Percentiles rank a stretch among this genome's conserved stretches.
phyloP scores from a whole-genome alignment of 2,888 invertebrate species.

The Chalcosyrphus nemorum region DNA sequence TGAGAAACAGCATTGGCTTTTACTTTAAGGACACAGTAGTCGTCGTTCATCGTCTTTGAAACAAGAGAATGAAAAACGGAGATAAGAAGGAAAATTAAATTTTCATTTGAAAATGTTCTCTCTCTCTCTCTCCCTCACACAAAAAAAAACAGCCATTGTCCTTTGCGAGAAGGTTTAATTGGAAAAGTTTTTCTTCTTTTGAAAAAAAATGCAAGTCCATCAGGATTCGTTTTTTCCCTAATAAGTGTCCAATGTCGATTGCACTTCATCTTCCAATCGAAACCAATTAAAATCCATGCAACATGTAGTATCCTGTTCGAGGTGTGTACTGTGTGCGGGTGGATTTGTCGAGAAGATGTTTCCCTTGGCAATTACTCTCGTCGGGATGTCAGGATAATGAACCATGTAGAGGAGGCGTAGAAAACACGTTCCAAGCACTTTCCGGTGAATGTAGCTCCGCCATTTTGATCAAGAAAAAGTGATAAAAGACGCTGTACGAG shows the following conservation, averaged over 20 bases:
- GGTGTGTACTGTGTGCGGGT: neutral
- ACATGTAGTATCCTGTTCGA: slow-evolving; percentile 42
- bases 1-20: slow-evolving; percentile 68
- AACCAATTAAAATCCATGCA: slow-evolving; percentile 64
- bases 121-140: too few species aligned
- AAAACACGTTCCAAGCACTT: neutral
- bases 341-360: slow-evolving; percentile 45
- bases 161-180: slow-evolving; percentile 41
- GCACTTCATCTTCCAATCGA: slow-evolving; percentile 66
- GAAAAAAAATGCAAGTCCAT: slow-evolving; percentile 21
- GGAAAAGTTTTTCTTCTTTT: slow-evolving; percentile 48
- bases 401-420: slow-evolving; percentile 35
- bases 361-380: slow-evolving; percentile 57
- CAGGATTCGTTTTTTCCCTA: neutral
- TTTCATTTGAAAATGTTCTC: slow-evolving; percentile 50
- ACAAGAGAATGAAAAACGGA: neutral
- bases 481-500: slow-evolving; percentile 31
- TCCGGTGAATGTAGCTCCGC: neutral
- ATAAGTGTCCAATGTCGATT: slow-evolving; percentile 43
- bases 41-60: too few species aligned
- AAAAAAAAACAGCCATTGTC: slow-evolving; percentile 39
- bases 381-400: slow-evolving; percentile 57
- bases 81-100: slow-evolving; percentile 57
- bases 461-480: slow-evolving; percentile 34
- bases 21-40: slow-evolving; percentile 51